phyloP scores from a whole-genome alignment of 2,797 vertebrate species.

The Psittacula echo region DNA sequence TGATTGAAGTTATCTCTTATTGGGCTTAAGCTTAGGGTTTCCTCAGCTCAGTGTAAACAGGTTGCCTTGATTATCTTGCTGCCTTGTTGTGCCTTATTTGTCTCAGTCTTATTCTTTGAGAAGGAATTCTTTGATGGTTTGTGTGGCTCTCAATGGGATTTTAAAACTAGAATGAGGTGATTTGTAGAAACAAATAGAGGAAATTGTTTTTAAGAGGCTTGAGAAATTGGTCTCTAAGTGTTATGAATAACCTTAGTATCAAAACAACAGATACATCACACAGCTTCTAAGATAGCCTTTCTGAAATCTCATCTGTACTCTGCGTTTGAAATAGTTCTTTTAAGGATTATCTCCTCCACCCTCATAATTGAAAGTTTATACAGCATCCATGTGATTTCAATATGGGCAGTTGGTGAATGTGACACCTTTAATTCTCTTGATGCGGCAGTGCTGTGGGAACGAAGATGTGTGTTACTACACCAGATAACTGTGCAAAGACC shows the following conservation, averaged over 20 bases:
- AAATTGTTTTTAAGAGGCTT: conserved; percentile 19
- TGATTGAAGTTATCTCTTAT: background rate
- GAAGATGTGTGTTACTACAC: background rate
- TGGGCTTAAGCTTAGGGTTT: background rate
- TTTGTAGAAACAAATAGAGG: conserved; percentile 27
- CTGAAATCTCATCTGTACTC: conserved; percentile 11
- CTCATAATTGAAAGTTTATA: conserved; percentile 52
- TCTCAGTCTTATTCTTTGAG: background rate
- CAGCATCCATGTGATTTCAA: background rate
- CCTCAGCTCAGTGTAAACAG: background rate
- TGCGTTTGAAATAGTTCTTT: conserved; percentile 41
- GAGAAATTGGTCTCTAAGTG: background rate
- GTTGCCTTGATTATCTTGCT: background rate
- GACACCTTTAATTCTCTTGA: background rate
- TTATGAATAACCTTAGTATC: conserved; percentile 42
- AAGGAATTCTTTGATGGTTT: conserved; percentile 9
- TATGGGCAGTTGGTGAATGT: background rate
- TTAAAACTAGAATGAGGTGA: background rate
- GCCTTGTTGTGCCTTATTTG: background rate
- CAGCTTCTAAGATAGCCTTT: conserved; percentile 24
- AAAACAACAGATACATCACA: conserved; percentile 23
- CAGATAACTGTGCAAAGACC: background rate
- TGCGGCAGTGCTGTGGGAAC: background rate
- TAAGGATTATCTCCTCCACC: conserved; percentile 31
- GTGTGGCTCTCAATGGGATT: background rate